Percentiles rank a stretch among this genome's conserved stretches.
These are phyloP conservation scores for Hemistola chrysoprasaria DNA, from an alignment of 2,888 invertebrate species.

Conservation along the genomic window DNA sequence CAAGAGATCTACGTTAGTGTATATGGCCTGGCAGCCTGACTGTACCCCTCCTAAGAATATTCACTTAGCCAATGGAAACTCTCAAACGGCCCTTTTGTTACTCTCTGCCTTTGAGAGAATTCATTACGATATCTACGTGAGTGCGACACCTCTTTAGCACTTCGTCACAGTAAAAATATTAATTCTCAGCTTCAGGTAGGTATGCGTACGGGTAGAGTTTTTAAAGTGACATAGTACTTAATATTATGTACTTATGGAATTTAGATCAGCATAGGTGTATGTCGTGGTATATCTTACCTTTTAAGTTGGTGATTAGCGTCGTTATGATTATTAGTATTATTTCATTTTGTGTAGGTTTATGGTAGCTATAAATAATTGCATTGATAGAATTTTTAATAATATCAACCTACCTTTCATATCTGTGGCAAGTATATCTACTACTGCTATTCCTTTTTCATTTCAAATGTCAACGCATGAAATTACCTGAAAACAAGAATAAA, in stretches of 20 bases:
- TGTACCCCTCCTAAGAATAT: constrained; percentile 46
- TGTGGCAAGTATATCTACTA: no score
- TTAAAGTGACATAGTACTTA: constrained; percentile 14
- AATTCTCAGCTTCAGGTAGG: constrained; percentile 15
- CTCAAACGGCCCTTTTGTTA: constrained; percentile 57
- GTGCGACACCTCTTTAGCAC: constrained; percentile 10
- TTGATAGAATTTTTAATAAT: no score
- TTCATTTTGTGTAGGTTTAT: constrained; percentile 3
- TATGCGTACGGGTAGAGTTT: no score
- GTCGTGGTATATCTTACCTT: constrained; percentile 30
- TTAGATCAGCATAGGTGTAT: no score
- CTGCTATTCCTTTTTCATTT: no score
- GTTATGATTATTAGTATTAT: constrained; percentile 27
- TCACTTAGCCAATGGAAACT: constrained; percentile 53
- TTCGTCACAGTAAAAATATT: constrained; percentile 4
- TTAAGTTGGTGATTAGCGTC: constrained; percentile 36
- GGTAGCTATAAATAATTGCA: no score
- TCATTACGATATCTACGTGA: constrained; percentile 41
- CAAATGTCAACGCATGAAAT: background rate
- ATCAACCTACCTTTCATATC: no score
- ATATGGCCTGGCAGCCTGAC: no score
- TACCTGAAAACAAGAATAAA: constrained; percentile 13
- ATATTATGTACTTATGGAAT: no score
- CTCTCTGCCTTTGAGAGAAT: constrained; percentile 45
- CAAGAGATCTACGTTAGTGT: no score